These are phyloP conservation scores for Leucoraja ocellata DNA, from an alignment of 2,797 vertebrate species.

Conservation along the genomic window DNA sequence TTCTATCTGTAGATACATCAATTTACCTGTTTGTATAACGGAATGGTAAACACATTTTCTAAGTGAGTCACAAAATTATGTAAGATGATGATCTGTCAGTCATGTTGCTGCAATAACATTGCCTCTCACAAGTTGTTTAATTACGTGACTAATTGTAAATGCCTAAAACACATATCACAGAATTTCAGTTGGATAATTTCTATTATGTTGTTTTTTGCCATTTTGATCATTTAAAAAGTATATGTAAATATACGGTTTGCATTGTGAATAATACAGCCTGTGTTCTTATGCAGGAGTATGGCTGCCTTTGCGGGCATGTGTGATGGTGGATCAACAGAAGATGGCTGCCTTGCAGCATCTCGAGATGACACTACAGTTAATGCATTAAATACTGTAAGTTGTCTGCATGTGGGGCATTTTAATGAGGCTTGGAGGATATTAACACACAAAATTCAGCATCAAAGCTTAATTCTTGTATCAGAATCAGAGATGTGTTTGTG, in stretches of 20 bases:
- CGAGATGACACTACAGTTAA: constrained; percentile 96
- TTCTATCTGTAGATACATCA: neutral
- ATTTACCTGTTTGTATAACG: neutral
- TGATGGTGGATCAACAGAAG: constrained; percentile 95
- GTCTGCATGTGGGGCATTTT: no score
- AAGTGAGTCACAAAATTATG: neutral
- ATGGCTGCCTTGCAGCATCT: constrained; percentile 91
- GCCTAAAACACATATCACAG: neutral
- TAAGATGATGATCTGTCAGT: neutral
- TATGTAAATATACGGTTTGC: neutral
- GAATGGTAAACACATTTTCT: neutral
- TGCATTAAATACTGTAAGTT: constrained; percentile 92
- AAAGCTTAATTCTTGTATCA: neutral
- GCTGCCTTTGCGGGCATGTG: constrained; percentile 98
- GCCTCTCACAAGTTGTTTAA: rapidly evolving
- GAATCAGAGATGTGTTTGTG: neutral
- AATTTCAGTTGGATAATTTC: neutral
- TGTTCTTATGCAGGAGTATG: constrained; percentile 81
- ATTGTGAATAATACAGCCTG: neutral
- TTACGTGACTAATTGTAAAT: neutral
- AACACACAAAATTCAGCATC: no score
- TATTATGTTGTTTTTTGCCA: neutral
- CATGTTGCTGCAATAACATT: neutral
- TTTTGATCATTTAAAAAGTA: neutral
- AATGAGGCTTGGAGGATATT: neutral